A percentile compares a stretch with the other conserved stretches of the same genome.
These are phyloP conservation scores for Babyrousa celebensis DNA, from an alignment of 2,797 vertebrate species.

Conservation along the genomic window DNA sequence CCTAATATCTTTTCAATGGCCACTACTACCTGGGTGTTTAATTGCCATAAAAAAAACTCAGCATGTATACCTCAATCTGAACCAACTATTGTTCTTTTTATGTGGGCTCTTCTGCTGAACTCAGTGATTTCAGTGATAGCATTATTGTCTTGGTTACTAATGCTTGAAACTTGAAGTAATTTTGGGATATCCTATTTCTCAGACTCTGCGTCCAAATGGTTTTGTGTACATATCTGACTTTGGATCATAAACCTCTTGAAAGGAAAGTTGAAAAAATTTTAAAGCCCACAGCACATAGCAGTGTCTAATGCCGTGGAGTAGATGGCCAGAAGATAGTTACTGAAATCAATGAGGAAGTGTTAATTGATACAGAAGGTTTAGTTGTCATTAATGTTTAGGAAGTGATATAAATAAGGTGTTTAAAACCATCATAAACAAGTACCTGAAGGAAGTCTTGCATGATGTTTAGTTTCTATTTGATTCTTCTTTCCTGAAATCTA, in stretches of 20 bases:
- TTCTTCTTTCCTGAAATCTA: conserved; percentile 82
- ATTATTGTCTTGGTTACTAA: conserved; percentile 55
- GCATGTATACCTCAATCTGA: neutral
- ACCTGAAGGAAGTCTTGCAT: conserved; percentile 53
- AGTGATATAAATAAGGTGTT: neutral
- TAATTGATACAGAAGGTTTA: conserved; percentile 47
- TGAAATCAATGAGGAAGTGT: neutral
- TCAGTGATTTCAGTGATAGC: conserved; percentile 43
- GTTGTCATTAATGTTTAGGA: conserved; percentile 63
- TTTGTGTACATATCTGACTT: neutral
- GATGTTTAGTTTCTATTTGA: conserved; percentile 74
- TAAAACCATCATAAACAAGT: conserved; percentile 45
- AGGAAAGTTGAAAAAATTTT: neutral
- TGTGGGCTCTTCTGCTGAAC: neutral
- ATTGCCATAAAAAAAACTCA: conserved; percentile 22
- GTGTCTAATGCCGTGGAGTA: neutral
- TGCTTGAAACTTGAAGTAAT: conserved; percentile 49
- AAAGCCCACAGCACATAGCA: neutral
- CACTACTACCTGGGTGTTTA: neutral
- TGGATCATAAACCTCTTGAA: conserved; percentile 53
- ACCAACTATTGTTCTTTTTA: neutral
- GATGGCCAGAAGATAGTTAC: neutral
- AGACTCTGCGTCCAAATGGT: conserved; percentile 37
- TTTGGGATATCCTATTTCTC: conserved; percentile 57
- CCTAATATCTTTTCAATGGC: neutral